Conservation (phyloP, 2,888 invertebrate species). For the Drosophila trichaetosa region DNA sequence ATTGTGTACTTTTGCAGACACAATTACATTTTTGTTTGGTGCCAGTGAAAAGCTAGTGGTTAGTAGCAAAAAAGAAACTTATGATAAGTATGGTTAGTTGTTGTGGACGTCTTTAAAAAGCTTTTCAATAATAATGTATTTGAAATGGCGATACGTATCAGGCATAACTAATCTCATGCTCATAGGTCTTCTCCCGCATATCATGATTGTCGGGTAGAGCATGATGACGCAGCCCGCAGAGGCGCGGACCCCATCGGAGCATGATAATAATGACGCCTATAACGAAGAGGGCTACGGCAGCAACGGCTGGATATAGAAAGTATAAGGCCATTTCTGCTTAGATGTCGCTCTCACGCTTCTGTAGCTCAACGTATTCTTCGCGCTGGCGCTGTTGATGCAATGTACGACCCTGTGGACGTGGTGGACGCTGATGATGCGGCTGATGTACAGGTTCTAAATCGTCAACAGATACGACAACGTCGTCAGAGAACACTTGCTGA, state of each 20-base stretch:
- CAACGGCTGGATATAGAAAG: slow-evolving; percentile 91
- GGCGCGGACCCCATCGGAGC: slow-evolving; percentile 90
- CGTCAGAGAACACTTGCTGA: slow-evolving; percentile 76
- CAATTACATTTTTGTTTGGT: slow-evolving; percentile 11
- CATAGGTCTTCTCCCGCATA: slow-evolving; percentile 87
- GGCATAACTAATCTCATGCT: slow-evolving; percentile 84
- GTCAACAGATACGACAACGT: slow-evolving; percentile 81
- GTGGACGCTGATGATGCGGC: slow-evolving; percentile 75
- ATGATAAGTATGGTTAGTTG: slow-evolving; percentile 59
- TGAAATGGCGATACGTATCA: slow-evolving; percentile 56
- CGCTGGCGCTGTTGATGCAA: slow-evolving; percentile 82
- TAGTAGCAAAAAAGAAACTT: slow-evolving; percentile 25
- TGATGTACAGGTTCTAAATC: slow-evolving; percentile 74
- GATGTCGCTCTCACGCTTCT: slow-evolving; percentile 93
- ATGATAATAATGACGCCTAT: slow-evolving; percentile 91
- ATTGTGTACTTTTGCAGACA: slow-evolving; percentile 14
- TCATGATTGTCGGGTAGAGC: slow-evolving; percentile 88
- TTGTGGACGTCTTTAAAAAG: slow-evolving; percentile 29
- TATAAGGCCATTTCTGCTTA: slow-evolving; percentile 87
- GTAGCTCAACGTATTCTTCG: slow-evolving; percentile 87
- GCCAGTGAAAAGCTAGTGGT: slow-evolving; percentile 45
- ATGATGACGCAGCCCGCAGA: slow-evolving; percentile 90
- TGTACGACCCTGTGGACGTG: slow-evolving; percentile 81
- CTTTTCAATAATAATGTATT: slow-evolving; percentile 8
- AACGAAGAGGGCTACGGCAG: slow-evolving; percentile 90